These are phyloP conservation scores for Pristionchus mayeri DNA, from an alignment of 2,888 invertebrate species.

Conservation along the genomic window DNA sequence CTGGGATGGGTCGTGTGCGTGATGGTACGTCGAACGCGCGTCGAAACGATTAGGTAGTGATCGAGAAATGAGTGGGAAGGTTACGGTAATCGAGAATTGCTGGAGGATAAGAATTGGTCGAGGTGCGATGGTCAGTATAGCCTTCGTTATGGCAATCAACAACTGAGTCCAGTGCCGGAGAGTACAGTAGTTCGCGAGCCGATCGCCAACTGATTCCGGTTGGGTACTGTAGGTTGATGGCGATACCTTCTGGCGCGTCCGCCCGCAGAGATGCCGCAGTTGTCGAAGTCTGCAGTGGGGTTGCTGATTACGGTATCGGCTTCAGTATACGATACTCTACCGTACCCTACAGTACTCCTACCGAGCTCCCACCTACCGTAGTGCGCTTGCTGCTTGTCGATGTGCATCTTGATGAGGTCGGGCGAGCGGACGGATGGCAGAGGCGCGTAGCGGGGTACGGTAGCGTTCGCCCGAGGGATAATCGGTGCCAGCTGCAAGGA, in stretches of 20 bases:
- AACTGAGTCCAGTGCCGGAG: too few relatives aligned
- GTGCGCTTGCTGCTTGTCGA: neutral
- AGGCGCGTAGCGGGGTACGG: too few relatives aligned
- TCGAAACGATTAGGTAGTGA: neutral
- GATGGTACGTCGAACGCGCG: neutral
- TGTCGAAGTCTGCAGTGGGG: neutral
- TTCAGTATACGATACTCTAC: neutral
- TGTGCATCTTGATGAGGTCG: neutral
- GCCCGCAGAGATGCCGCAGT: neutral
- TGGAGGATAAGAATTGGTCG: neutral
- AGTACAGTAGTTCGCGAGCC: too few relatives aligned
- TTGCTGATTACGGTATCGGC: neutral
- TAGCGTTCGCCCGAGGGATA: too few relatives aligned
- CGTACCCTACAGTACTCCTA: neutral
- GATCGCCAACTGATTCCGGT: neutral
- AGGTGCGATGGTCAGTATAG: too few relatives aligned
- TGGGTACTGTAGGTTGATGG: neutral
- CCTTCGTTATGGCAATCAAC: too few relatives aligned
- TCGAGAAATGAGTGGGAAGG: neutral
- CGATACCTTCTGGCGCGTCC: conserved; percentile 1
- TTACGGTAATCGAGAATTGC: neutral
- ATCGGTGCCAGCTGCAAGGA: too few relatives aligned
- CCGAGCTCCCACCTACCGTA: neutral
- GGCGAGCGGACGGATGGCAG: neutral
- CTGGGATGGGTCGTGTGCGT: neutral